Evolutionary conservation across 2,888 invertebrate genomes (phyloP), one percentile per base, ranked within the genome.

Genomic region (Herminia tarsipennalis): DNA sequence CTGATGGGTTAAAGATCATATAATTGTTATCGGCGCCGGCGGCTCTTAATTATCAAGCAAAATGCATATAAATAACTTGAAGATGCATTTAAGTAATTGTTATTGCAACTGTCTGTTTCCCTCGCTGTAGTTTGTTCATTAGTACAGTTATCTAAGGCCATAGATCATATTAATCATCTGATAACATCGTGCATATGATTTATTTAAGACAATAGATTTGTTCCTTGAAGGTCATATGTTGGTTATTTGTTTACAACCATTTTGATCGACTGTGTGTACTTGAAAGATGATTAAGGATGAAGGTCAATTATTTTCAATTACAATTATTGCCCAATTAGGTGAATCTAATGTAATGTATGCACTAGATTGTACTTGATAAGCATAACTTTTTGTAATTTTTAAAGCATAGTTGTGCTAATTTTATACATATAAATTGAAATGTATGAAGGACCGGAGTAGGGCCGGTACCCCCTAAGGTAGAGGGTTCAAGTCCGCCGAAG

Each of bases 131-230:
- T 43, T 55, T 48, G 49, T 55, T 55, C 38, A 47, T 44, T n/a
- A 39, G 22, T 44, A 12, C 13, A 41, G 34, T 49, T 53, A 54
- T 66, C 67, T 63, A 24, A 37, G 65, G 64, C 46, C 65, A 66
- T 52, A 66, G 65, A 60, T 63, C 65, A 66, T 49, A 66, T 66
- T 57, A 63, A 60, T 66, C 64, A 63, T 63, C 33, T 45, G 60
- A 60, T 63, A 53, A 47, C 53, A 41, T 28, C 55, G 29, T 63
- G 47, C 40, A 55, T 46, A 61, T 58, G 50, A 63, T 53, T 66
- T 62, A 52, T 59, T 34, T 24, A 42, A 63, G 42, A 66, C 67
- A 66, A 66, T 66, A 60, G 57, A 57, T 63, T 55, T 63, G 49
- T 39, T 48, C 48, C 29, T 27, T 39, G 54, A 66, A 56, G 67